Evolutionary conservation across 2,797 vertebrate genomes (phyloP).

Genomic region (Emys orbicularis): DNA sequence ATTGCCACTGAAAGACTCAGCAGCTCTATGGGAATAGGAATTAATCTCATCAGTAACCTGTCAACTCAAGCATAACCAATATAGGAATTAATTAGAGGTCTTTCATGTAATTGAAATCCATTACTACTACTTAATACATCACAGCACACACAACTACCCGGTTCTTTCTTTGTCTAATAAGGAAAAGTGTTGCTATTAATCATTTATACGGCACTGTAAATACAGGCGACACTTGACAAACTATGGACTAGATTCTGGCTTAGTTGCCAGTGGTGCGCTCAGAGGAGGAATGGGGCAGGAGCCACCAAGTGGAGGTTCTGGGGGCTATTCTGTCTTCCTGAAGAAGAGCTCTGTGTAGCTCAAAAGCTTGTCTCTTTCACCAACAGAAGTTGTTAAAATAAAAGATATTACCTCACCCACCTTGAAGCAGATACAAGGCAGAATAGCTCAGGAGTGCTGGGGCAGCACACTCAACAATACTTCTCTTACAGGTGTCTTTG

Average conservation of each 20-base stretch:
- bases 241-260: rapidly evolving
- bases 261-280: not conserved
- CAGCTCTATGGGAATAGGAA: slow-evolving; percentile 1
- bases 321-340: not conserved
- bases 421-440: not conserved
- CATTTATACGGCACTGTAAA: slow-evolving; percentile 19
- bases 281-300: rapidly evolving
- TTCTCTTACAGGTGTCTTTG: not conserved
- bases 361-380: too few species aligned
- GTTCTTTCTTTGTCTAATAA: slow-evolving; percentile 53
- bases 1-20: slow-evolving; percentile 26
- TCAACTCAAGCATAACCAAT: slow-evolving; percentile 53
- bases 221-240: rapidly evolving
- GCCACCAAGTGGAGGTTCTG: rapidly evolving
- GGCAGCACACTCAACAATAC: not conserved
- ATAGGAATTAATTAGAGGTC: slow-evolving; percentile 63
- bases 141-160: slow-evolving; percentile 26
- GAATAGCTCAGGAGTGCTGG: rapidly evolving
- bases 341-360: not conserved
- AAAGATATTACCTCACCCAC: not conserved
- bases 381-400: not conserved
- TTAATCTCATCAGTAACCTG: slow-evolving; percentile 42
- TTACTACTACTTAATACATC: slow-evolving; percentile 63
- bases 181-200: slow-evolving; percentile 32
- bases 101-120: slow-evolving; percentile 63